phyloP scores from a whole-genome alignment of 2,113 vertebrate species.

The Ctenodactylus gundi region DNA sequence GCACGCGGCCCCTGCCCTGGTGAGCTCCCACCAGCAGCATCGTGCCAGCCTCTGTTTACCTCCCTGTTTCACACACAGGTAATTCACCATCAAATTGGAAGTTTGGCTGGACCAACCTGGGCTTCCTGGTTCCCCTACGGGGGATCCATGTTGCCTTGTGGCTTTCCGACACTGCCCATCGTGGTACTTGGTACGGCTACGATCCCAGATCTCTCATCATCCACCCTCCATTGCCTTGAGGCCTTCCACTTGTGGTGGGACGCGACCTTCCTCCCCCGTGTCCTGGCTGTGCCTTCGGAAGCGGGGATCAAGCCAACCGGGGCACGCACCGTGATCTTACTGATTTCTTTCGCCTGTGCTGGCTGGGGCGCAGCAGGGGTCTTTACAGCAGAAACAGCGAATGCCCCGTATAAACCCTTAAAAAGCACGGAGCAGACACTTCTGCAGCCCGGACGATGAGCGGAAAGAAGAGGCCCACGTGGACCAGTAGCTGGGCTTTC shows the following conservation, averaged over 20 bases:
- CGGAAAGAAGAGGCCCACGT: neutral
- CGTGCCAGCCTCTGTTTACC: neutral
- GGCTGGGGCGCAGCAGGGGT: constrained; percentile 47
- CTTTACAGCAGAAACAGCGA: constrained; percentile 57
- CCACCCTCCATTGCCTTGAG: constrained; percentile 36
- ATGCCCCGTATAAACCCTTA: constrained; percentile 22
- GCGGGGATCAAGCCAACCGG: too few species aligned
- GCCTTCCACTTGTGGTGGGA: too few species aligned
- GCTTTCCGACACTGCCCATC: neutral
- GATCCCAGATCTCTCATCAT: constrained; percentile 62
- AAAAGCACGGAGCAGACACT: neutral
- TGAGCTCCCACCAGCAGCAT: neutral
- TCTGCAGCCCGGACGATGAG: constrained; percentile 33
- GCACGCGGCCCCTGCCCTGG: neutral
- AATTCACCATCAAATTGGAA: constrained; percentile 36
- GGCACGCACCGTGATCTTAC: neutral
- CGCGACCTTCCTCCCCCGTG: too few species aligned
- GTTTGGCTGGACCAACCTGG: neutral
- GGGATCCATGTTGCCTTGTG: neutral
- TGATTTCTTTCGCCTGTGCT: constrained; percentile 71
- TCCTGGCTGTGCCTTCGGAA: too few species aligned
- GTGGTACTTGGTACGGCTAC: constrained; percentile 11
- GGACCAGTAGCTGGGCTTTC: too few species aligned
- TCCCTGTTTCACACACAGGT: neutral
- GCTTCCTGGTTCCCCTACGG: neutral